Conservation (phyloP, 2,113 vertebrate genomes). For the Lagopus muta region DNA sequence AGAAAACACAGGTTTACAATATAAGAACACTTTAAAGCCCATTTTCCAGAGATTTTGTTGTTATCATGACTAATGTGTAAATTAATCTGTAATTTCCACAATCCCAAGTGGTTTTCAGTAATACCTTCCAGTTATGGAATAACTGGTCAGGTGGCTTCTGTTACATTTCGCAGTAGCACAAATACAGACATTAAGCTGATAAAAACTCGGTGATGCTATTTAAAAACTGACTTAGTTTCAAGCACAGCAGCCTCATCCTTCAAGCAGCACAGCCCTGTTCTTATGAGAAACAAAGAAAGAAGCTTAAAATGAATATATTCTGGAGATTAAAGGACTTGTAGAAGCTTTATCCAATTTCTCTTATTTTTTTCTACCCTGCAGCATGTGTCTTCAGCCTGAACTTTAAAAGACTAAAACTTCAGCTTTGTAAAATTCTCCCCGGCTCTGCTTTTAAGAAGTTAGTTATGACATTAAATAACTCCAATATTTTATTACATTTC, state of each 20-base stretch:
- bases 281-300: neutral
- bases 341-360: neutral
- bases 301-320: neutral
- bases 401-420: neutral
- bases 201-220: neutral
- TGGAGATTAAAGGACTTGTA: neutral
- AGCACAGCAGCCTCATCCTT: neutral
- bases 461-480: neutral
- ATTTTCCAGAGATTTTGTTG: neutral
- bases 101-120: neutral
- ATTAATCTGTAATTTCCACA: neutral
- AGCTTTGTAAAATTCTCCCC: neutral
- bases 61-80: neutral
- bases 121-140: neutral
- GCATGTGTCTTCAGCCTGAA: neutral
- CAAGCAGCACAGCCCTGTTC: neutral
- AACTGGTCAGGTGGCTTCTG: neutral
- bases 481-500: neutral
- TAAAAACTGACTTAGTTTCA: neutral
- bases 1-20: neutral
- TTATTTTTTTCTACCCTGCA: neutral
- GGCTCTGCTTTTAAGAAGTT: neutral
- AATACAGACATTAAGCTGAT: neutral
- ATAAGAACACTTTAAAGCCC: neutral
- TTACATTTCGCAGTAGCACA: neutral